Percentiles rank a stretch among this genome's conserved stretches.
Conservation (phyloP, 2,113 vertebrate genomes). For the Potamarius usumacintae region DNA sequence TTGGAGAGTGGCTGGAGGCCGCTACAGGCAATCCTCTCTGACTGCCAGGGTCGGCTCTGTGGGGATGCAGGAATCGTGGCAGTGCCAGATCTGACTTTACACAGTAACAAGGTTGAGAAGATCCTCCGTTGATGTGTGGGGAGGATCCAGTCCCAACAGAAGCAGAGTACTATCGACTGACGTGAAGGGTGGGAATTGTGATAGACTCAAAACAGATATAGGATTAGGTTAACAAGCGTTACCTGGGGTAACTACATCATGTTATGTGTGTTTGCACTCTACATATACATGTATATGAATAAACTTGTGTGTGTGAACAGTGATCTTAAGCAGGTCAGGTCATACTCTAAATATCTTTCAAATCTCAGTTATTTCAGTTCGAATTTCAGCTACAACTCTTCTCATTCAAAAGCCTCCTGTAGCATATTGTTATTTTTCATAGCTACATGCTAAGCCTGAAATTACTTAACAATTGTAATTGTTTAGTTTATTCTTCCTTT, state of each 20-base stretch:
- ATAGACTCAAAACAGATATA: neutral
- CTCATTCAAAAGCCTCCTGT: neutral
- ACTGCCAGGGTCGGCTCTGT: constrained; percentile 53
- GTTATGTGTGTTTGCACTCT: neutral
- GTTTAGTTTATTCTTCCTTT: neutral
- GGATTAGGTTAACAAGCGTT: neutral
- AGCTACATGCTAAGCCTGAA: neutral
- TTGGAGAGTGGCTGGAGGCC: constrained; percentile 54
- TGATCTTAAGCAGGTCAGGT: too few species aligned
- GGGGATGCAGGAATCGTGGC: constrained; percentile 40
- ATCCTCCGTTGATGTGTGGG: constrained; percentile 37
- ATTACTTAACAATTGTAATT: neutral
- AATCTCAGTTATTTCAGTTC: neutral
- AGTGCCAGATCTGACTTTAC: constrained; percentile 36
- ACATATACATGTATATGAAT: neutral
- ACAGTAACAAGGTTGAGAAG: constrained; percentile 33
- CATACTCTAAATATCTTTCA: neutral
- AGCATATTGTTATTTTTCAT: neutral
- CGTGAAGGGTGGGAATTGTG: neutral
- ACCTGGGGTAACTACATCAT: neutral
- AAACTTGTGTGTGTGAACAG: too few species aligned
- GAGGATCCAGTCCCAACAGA: constrained; percentile 29
- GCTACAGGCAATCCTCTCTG: constrained; percentile 47
- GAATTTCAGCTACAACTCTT: too few species aligned
- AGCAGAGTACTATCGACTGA: constrained; percentile 33